Evolutionary conservation across 1,140 invertebrate genomes (phyloP), one percentile per base, ranked within the genome.

Genomic region (Atta colombica): DNA sequence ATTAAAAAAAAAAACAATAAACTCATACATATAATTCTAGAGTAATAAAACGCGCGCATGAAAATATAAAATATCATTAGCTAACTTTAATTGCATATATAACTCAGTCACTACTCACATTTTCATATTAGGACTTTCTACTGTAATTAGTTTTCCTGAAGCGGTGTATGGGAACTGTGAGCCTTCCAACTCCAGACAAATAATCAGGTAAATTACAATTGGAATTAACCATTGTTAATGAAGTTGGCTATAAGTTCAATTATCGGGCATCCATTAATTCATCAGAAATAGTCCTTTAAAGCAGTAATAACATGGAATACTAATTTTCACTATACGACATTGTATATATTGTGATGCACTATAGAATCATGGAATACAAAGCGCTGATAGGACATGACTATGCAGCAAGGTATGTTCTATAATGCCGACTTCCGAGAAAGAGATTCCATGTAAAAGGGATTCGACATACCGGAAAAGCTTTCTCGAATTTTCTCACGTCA

Each of bases 401-500:
- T 39, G 69, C 69, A 21, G 18, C n/a, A 49, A 75, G 55, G 45
- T 51, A 63, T 55, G 80, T 18, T 49, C 80, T 74, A 51, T 84
- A 75, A 84, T 74, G 39, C 58, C 69, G 69, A 84, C 58, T 84
- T 74, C 18, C 55, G 39, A 75, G 80, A 84, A 45, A 53, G 60
- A 84, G 80, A 74, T 61, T 61, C 80, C 71, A 18, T 84, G 80
- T 84, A 84, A 84, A 75, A 75, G 53, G 55, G 69, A 75, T 84
- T 74, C 68, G 80, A 74, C 80, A 61, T 75, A 49, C 80, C 80
- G 55, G 55, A 74, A 84, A 84, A 75, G 80, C 80, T 84, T 75
- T 74, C 69, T 61, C 51, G 80, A 75, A 75, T 75, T 84, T 84
- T 84, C 69, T 84, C 80, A 74, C 69, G 39, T 68, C 51, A 39